phyloP scores from a whole-genome alignment of 2,113 vertebrate genomes.

The Coptodon bakossiorum region DNA sequence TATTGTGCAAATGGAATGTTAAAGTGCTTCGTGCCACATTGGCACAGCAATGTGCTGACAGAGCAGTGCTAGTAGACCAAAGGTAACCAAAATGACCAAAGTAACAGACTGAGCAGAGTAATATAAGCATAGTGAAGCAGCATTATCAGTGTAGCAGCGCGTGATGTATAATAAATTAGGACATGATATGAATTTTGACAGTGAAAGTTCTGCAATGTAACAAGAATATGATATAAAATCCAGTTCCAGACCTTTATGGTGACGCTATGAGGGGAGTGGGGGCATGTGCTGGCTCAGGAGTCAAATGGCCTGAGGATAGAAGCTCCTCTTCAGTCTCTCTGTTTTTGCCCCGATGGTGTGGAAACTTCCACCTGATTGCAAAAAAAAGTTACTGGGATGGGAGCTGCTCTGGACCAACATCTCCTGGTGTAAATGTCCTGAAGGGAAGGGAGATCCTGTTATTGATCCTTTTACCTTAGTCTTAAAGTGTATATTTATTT shows the following conservation, averaged over 20 bases:
- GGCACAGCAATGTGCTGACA: not conserved
- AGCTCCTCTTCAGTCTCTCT: not conserved
- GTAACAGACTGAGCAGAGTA: not conserved
- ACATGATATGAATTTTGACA: not conserved
- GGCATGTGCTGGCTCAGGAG: not conserved
- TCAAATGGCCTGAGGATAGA: not conserved
- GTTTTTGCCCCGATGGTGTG: accelerated
- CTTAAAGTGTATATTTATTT: not conserved
- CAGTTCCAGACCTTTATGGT: not conserved
- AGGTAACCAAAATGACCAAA: not conserved
- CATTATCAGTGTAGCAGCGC: not conserved
- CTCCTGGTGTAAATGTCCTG: not conserved
- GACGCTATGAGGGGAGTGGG: not conserved
- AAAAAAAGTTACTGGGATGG: not conserved
- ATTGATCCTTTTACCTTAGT: not conserved
- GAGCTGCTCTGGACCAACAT: not conserved
- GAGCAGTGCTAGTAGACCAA: not conserved
- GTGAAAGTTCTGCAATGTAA: not conserved
- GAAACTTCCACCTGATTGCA: accelerated
- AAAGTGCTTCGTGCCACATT: not conserved
- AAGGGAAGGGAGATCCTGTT: not conserved
- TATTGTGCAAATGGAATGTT: not conserved
- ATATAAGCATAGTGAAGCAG: not conserved
- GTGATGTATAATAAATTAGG: not conserved
- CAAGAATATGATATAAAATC: not conserved